phyloP scores from a whole-genome alignment of 1,140 invertebrate species.

The Leguminivora glycinivorella region DNA sequence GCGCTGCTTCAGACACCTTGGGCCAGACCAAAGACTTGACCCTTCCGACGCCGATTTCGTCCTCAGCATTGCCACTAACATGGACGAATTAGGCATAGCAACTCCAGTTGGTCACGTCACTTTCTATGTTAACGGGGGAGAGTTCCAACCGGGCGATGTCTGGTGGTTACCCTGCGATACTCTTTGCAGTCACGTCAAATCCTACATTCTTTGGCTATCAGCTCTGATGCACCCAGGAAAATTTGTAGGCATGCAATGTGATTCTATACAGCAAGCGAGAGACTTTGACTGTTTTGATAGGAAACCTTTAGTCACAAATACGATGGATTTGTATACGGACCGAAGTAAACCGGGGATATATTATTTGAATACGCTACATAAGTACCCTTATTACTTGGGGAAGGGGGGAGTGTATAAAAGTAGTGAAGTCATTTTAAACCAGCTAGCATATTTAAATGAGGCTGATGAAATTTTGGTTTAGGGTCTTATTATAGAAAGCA shows the following conservation, averaged over 20 bases:
- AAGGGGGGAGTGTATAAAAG: constrained; percentile 48
- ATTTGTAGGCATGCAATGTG: constrained; percentile 61
- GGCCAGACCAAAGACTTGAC: constrained; percentile 58
- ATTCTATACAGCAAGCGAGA: constrained; percentile 60
- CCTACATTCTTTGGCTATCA: constrained; percentile 52
- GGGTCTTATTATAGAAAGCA: too few species aligned
- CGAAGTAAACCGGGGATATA: constrained; percentile 54
- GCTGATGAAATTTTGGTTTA: background rate
- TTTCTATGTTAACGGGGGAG: constrained; percentile 87
- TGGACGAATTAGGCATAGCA: constrained; percentile 83
- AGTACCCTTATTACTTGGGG: constrained; percentile 54
- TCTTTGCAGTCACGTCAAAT: constrained; percentile 55
- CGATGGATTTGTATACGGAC: constrained; percentile 53
- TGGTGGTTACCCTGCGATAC: constrained; percentile 51
- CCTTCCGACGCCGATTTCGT: constrained; percentile 62
- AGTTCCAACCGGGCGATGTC: constrained; percentile 81
- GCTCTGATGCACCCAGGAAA: constrained; percentile 49
- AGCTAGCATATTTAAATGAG: background rate
- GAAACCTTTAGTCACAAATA: constrained; percentile 49
- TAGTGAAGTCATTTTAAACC: background rate
- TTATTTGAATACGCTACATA: constrained; percentile 52
- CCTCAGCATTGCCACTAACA: constrained; percentile 84
- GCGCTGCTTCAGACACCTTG: constrained; percentile 61
- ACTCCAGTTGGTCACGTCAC: constrained; percentile 82
- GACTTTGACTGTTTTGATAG: constrained; percentile 52